Evolutionary conservation across 2,888 invertebrate genomes (phyloP), one percentile per base, ranked within the genome.

Genomic region (Stenoptilia bipunctidactyla): DNA sequence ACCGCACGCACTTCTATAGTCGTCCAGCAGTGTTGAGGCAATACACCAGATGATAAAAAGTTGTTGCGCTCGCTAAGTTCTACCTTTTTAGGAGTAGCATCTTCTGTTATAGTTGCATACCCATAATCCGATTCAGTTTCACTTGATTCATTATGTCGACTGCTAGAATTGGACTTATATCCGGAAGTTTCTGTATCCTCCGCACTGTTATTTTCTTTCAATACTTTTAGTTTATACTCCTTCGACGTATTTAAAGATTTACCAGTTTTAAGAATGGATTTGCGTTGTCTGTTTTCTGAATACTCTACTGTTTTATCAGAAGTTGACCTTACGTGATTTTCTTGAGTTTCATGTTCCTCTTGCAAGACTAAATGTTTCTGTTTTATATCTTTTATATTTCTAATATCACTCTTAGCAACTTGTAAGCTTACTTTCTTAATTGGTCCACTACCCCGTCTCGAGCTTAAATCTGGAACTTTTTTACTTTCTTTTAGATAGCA

Each of bases 71-170:
- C 52, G 43, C 73, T 75, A 13, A 85, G 62, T 53, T 75, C 71
- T 13, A 90, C 53, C 38, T 83, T 86, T 52, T 86, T 85, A 14
- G 88, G 88, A 1, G 87, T 88, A 39, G 87, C 86, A 27, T 85
- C 66, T 43, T 86, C 79, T 1, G 86, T 86, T 42, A 90, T 87
- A 8, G 87, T 88, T 0, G 87, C 80, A 58, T 90, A 90, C 14
- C 85, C 86, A 51, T 87, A 87, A 50, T 88, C 88, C 13, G 86
- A 88, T 51, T 87, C 87, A n/a, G 74, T 75, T 52, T 84, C 86
- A 59, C 80, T 83, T 1, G 61, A 69, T 53, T 79, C 79, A 43
- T 70, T 68, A 39, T 72, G 71, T 13, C 75, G 68, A 49, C 77
- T 74, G 46, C 82, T 76, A 6, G 74, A 67, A 46, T 70, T 80